Evolutionary conservation across 2,797 vertebrate genomes (phyloP).

Genomic region (Mormyrops attenuatus): DNA sequence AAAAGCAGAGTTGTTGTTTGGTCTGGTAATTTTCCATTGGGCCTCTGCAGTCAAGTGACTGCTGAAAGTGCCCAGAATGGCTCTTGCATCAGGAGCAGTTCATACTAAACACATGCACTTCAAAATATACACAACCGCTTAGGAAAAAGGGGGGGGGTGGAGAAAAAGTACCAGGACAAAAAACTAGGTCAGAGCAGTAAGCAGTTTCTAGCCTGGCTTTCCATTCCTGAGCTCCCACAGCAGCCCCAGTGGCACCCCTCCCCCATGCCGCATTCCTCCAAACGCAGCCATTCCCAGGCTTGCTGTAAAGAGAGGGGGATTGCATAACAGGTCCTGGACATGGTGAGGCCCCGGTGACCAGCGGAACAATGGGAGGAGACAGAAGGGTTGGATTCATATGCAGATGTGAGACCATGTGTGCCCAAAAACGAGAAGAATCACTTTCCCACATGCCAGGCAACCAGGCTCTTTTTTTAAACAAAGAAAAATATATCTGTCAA

Average conservation of each 20-base stretch:
- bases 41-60: conserved; percentile 57
- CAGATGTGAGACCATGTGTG: conserved; percentile 50
- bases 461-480: neutral
- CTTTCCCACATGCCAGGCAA: conserved; percentile 36
- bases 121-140: conserved; percentile 11
- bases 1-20: neutral
- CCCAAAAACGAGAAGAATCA: conserved; percentile 28
- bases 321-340: conserved; percentile 44
- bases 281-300: conserved; percentile 23
- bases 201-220: conserved; percentile 41
- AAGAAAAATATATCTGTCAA: neutral
- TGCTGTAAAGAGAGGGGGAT: conserved; percentile 26
- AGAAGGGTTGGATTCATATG: conserved; percentile 61
- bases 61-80: conserved; percentile 47
- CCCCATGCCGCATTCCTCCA: conserved; percentile 23
- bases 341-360: conserved; percentile 34
- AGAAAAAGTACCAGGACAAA: conserved; percentile 33
- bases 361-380: conserved; percentile 39
- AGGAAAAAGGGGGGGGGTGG: neutral
- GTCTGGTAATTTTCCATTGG: neutral
- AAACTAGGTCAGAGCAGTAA: conserved; percentile 61
- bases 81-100: conserved; percentile 15
- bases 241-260: conserved; percentile 24
- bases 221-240: conserved; percentile 42
- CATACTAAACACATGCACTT: conserved; percentile 32